A percentile compares a stretch with the other conserved stretches of the same genome.
These are phyloP conservation scores for Champsocephalus gunnari DNA, from an alignment of 2,797 vertebrate genomes.

Conservation along the genomic window DNA sequence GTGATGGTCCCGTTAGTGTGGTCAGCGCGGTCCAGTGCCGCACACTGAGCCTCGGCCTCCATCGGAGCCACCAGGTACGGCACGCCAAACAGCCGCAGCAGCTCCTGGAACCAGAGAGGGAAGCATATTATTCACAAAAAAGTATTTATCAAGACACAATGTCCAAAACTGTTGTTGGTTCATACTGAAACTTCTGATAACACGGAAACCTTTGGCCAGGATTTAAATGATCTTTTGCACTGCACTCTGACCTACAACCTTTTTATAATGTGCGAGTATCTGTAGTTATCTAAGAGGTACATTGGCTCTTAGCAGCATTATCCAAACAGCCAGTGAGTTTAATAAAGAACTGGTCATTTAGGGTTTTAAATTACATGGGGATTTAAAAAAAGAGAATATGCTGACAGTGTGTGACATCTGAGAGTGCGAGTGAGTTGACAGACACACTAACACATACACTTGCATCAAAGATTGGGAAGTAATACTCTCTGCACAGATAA, in stretches of 20 bases:
- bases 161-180: too few relatives aligned
- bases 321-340: slow-evolving; percentile 3
- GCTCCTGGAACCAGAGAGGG: slow-evolving; percentile 83
- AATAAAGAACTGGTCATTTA: slow-evolving; percentile 9
- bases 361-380: slow-evolving; percentile 11
- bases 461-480: background rate
- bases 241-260: background rate
- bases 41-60: slow-evolving; percentile 98
- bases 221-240: background rate
- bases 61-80: slow-evolving; percentile 94
- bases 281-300: slow-evolving; percentile 11
- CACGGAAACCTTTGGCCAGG: background rate
- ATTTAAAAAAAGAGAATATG: slow-evolving; percentile 20
- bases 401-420: slow-evolving; percentile 10
- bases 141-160: too few relatives aligned
- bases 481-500: background rate
- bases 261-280: slow-evolving; percentile 1
- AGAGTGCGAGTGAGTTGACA: background rate
- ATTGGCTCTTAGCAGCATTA: slow-evolving; percentile 33
- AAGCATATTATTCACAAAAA: background rate
- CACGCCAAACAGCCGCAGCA: slow-evolving; percentile 93
- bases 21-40: slow-evolving; percentile 90
- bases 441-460: background rate
- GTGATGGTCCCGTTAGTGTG: slow-evolving; percentile 98
- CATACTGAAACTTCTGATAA: too few relatives aligned